Evolutionary conservation across 2,113 vertebrate species (phyloP).

Genomic region (Ailuropoda melanoleuca): DNA sequence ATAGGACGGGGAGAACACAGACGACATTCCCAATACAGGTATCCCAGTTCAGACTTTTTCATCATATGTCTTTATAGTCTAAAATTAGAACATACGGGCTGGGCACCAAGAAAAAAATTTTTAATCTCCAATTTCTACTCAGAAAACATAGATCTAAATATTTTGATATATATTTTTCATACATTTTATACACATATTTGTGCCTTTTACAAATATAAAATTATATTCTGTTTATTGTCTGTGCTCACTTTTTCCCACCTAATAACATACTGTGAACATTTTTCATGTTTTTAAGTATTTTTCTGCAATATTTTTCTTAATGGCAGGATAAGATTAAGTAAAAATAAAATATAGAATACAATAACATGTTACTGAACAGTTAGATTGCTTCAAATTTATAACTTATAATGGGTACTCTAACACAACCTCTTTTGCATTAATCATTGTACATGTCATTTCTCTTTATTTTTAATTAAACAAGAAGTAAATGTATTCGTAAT

Average conservation of each 20-base stretch:
- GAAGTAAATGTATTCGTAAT: not conserved
- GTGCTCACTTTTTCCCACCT: not conserved
- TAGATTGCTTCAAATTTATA: slow-evolving; percentile 7
- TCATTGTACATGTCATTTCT: not conserved
- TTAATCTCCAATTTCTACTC: not conserved
- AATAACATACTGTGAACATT: not conserved
- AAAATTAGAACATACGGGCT: not conserved
- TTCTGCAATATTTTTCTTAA: not conserved
- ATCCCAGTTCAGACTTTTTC: not conserved
- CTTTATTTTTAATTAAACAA: slow-evolving; percentile 22
- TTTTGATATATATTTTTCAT: not conserved
- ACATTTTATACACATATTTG: not conserved
- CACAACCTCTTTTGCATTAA: not conserved
- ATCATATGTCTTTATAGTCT: not conserved
- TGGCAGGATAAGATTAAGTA: not conserved
- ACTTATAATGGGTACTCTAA: not conserved
- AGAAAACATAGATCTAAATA: not conserved
- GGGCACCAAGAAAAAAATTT: not conserved
- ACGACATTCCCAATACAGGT: not conserved
- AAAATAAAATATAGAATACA: slow-evolving; percentile 2
- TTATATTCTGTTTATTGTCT: not conserved
- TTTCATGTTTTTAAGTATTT: not conserved
- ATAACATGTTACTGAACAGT: not conserved
- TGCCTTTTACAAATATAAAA: not conserved
- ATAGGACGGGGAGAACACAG: not conserved